phyloP scores from a whole-genome alignment of 1,140 invertebrate genomes.

The Diabrotica undecimpunctata region DNA sequence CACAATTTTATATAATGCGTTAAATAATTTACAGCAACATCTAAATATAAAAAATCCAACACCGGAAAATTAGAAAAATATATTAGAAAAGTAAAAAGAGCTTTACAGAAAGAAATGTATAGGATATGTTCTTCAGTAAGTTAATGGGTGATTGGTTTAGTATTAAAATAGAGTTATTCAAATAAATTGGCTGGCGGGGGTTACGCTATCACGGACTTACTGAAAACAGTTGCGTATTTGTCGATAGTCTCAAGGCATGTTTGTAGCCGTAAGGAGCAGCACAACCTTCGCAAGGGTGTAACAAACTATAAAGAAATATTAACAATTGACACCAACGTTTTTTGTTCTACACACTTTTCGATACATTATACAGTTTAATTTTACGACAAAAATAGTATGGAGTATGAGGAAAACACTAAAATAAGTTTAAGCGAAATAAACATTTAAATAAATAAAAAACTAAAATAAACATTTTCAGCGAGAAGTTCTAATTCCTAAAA shows the following conservation, averaged over 20 bases:
- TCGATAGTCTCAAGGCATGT: constrained; percentile 85
- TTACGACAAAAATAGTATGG: neutral
- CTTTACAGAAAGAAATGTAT: neutral
- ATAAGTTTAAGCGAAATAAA: too few species aligned
- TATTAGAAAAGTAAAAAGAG: neutral
- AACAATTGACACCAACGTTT: neutral
- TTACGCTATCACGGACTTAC: constrained; percentile 54
- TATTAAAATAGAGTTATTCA: neutral
- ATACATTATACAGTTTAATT: too few species aligned
- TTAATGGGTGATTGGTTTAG: neutral
- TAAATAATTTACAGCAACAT: too few species aligned
- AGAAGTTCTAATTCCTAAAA: too few species aligned
- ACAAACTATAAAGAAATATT: constrained; percentile 30
- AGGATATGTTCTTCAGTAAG: neutral
- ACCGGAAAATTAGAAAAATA: neutral
- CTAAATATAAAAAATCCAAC: neutral
- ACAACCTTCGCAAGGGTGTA: constrained; percentile 66
- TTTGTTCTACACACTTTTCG: neutral
- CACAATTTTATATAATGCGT: too few species aligned
- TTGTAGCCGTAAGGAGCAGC: constrained; percentile 90
- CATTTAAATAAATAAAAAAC: too few species aligned
- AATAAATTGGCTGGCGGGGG: constrained; percentile 7
- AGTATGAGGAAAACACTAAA: neutral
- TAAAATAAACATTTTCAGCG: too few species aligned
- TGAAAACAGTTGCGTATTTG: constrained; percentile 68